Base-by-base conservation (phyloP, 2,797 vertebrate genomes). In the Manis crassicaudata region DNA sequence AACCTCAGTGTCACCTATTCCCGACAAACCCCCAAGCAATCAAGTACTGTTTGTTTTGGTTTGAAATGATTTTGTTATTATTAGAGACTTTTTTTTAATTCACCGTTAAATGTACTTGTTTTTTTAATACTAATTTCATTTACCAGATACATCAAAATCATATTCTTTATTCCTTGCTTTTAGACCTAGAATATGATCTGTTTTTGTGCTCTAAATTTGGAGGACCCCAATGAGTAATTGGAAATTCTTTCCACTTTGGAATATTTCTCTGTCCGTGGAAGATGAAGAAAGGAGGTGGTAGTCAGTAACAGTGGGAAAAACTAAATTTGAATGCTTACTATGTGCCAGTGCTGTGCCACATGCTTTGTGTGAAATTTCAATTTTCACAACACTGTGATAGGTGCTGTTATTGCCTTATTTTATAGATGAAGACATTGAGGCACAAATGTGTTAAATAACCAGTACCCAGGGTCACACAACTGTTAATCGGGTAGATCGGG, bases 241-340 rank as follows among this genome's bases (percentile, higher is more conserved):
- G 68, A 87, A 96, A 60, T 95, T 35, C 56, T 97, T 97, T 76
- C 89, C 86, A 80, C 82, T 95, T 97, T 95, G 94, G 50, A 91
- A 86, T n/a, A 70, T 79, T 94, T 96, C 63, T 97, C 35, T 81
- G 23, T 83, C 58, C 2, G 0, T 91, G 79, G 72, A 90, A 63
- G 72, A 86, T 81, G 86, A 96, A 92, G 58, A 90, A 81, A 95
- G 27, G 65, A 86, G 76, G 65, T 62, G 65, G 65, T 90, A 73
- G 79, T 85, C 46, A 86, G 93, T 80, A 90, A 40, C n/a, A 65
- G 21, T 76, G 67, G 94, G 77, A 91, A 62, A 60, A 32, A 68
- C 85, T 81, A 54, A 73, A 58, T 91, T 29, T 79, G 72, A 85
- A 75, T 84, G 62, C 35, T 76, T 81, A 54, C 50, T 6, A 1